Conservation (phyloP, 2,888 invertebrate species). For the Masnerella sp. region DNA sequence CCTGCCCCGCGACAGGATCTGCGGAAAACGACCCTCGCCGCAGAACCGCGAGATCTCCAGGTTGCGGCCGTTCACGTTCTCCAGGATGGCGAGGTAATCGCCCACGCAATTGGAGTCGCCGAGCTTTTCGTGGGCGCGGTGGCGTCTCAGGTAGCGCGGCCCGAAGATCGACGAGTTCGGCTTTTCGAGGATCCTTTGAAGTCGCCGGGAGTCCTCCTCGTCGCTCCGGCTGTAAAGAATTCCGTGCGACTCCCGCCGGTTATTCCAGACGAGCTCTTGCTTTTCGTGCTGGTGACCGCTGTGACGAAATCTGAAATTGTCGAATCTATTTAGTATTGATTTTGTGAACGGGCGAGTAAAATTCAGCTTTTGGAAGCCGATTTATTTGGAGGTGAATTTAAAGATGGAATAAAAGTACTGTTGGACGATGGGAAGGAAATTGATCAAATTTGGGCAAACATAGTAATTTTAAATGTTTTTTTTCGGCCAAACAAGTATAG, state of each 20-base stretch:
- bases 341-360: too few relatives aligned
- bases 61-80: conserved; percentile 68
- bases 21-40: conserved; percentile 69
- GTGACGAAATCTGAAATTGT: conserved; percentile 44
- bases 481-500: too few relatives aligned
- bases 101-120: conserved; percentile 65
- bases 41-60: conserved; percentile 70
- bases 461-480: too few relatives aligned
- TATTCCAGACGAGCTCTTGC: conserved; percentile 20
- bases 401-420: too few relatives aligned
- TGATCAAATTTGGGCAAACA: too few relatives aligned
- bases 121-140: conserved; percentile 60
- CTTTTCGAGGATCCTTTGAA: conserved; percentile 24
- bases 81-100: conserved; percentile 69
- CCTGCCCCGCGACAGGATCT: conserved; percentile 67
- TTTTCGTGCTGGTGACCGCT: conserved; percentile 34
- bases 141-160: conserved; percentile 53
- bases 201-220: conserved; percentile 19
- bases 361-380: too few relatives aligned
- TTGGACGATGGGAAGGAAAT: too few relatives aligned
- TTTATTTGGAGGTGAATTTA: too few relatives aligned
- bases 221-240: conserved; percentile 1
- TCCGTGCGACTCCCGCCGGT: conserved; percentile 7
- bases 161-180: conserved; percentile 48
- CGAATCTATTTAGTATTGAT: too few relatives aligned